Percentiles rank a stretch among this genome's conserved stretches.
phyloP scores from a whole-genome alignment of 2,888 invertebrate species.

The Diaperis boleti region DNA sequence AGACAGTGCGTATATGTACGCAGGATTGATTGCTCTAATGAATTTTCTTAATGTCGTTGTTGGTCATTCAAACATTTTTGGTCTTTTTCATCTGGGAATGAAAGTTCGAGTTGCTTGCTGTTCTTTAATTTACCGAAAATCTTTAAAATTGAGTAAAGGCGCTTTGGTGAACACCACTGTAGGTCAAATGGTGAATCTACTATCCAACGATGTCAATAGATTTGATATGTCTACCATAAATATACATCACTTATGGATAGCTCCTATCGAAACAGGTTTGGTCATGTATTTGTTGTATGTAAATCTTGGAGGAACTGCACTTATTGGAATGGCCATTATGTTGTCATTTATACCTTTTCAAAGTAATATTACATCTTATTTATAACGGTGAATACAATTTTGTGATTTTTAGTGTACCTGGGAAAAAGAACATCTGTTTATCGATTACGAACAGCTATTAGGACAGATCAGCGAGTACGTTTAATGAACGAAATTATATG shows the following conservation, averaged over 20 bases:
- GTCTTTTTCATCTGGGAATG: conserved; percentile 85
- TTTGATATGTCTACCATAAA: conserved; percentile 86
- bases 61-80: conserved; percentile 85
- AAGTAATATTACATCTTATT: too few species aligned
- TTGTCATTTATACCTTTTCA: conserved; percentile 64
- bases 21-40: conserved; percentile 78
- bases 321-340: conserved; percentile 69
- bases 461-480: too few species aligned
- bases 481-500: too few species aligned
- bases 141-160: conserved; percentile 82
- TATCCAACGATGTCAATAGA: conserved; percentile 88
- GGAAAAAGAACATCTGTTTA: too few species aligned
- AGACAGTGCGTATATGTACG: conserved; percentile 80
- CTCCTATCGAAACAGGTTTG: conserved; percentile 79
- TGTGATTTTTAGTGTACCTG: too few species aligned
- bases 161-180: conserved; percentile 85
- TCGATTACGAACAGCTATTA: too few species aligned
- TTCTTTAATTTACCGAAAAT: conserved; percentile 82
- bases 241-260: conserved; percentile 83
- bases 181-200: conserved; percentile 65
- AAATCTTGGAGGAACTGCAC: conserved; percentile 67
- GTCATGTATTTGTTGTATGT: conserved; percentile 77
- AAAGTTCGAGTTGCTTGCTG: conserved; percentile 85
- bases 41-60: conserved; percentile 77
- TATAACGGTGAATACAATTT: too few species aligned